Evolutionary conservation across 2,888 invertebrate genomes (phyloP).

Genomic region (Fragum sueziense): DNA sequence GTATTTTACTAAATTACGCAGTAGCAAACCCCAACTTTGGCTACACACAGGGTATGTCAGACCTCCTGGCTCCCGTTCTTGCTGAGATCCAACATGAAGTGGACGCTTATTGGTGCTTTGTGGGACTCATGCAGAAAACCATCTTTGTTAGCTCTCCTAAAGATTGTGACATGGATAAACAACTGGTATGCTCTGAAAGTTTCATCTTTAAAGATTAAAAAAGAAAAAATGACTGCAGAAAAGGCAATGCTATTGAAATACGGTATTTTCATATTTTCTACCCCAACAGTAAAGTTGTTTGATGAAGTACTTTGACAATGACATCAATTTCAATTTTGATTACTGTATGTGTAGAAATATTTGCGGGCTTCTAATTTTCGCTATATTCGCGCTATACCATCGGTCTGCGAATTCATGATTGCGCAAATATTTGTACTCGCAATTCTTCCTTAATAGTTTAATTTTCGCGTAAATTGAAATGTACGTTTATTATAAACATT

Average conservation of each 20-base stretch:
- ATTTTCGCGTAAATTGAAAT: too few species aligned
- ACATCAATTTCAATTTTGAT: too few species aligned
- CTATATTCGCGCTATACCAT: too few species aligned
- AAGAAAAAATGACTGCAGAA: neutral
- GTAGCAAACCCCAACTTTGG: slow-evolving; percentile 87
- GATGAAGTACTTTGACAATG: neutral
- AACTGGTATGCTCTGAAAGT: slow-evolving; percentile 85
- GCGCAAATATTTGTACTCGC: too few species aligned
- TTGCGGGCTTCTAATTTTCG: too few species aligned
- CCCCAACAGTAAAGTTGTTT: neutral
- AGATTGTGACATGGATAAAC: slow-evolving; percentile 96
- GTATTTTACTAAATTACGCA: slow-evolving; percentile 96
- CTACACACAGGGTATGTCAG: slow-evolving; percentile 84
- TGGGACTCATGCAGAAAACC: slow-evolving; percentile 85
- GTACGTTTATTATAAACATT: too few species aligned
- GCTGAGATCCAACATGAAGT: slow-evolving; percentile 83
- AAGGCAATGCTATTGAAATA: neutral
- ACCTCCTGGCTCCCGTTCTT: slow-evolving; percentile 83
- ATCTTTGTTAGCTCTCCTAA: slow-evolving; percentile 97
- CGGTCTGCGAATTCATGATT: too few species aligned
- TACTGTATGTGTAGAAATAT: too few species aligned
- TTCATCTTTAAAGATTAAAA: neutral
- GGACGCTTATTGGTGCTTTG: slow-evolving; percentile 84
- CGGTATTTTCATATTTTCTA: neutral
- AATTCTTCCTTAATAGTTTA: too few species aligned